Base-by-base conservation (phyloP, 2,888 invertebrate species). In the Rhamnusium bicolor region DNA sequence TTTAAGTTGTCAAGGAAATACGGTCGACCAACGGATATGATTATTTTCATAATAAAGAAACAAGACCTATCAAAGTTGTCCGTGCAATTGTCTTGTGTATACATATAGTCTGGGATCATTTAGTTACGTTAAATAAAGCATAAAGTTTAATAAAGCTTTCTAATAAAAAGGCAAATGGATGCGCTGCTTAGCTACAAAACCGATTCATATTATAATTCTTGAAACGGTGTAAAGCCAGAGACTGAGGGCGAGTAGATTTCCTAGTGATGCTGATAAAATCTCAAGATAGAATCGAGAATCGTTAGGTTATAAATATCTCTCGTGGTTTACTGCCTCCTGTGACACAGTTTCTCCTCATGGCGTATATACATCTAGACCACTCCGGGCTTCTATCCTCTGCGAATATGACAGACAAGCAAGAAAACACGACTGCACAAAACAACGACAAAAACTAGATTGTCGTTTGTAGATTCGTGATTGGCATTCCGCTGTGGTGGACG, bases 381-480 rank as follows among this genome's bases (percentile, higher is more conserved):
- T 29, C 53, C 46, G 46, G 29, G 51, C 61, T 54, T 47, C 65
- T 18, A 40, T 60, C 47, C 68, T 49, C 51, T 27, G 71, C 68
- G 71, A 75, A 76, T 74, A 75, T 78, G 78, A 80, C 79, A 76
- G 79, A 79, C 79, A 70, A 74, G 70, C 76, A 76, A 79, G 80
- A 79, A 79, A 79, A 76, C 76, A 47, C 54, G 70, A 18, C 46
- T 27, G 62, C 53, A 54, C 24, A 69, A 51, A 72, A 72, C 73
- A 67, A 72, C 72, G 61, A 69, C 75, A 80, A 81, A 80, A 81
- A 80, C 77, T 75, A 78, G 81, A 80, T 77, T 79, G 79, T 75
- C 79, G 81, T 77, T 80, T 75, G 78, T 78, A 77, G 72, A 75
- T 79, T 74, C 77, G 79, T 79, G 81, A 79, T 79, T 74, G 78